Percentiles rank a stretch among this genome's conserved stretches.
These are phyloP conservation scores for Epinephelus coioides DNA, from an alignment of 2,797 vertebrate genomes.

Conservation along the genomic window DNA sequence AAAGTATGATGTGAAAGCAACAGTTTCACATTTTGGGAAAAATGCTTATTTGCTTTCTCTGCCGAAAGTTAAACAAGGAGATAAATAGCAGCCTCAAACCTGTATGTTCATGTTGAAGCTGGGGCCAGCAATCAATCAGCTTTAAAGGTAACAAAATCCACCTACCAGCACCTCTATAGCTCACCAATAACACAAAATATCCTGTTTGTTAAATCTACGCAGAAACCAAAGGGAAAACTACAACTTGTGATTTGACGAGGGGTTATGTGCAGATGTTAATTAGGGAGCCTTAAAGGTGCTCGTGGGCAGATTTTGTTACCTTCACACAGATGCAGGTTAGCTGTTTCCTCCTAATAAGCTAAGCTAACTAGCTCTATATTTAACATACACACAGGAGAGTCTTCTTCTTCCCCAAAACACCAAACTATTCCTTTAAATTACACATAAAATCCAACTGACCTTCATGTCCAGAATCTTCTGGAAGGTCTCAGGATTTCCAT, in stretches of 20 bases:
- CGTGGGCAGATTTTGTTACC: not conserved
- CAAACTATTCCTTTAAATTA: not conserved
- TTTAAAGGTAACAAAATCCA: not conserved
- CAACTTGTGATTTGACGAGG: not conserved
- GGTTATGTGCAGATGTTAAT: not conserved
- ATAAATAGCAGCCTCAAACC: not conserved
- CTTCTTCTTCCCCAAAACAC: not conserved
- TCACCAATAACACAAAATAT: not conserved
- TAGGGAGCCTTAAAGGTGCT: not conserved
- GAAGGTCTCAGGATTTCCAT: conserved; percentile 98
- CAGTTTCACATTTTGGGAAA: not conserved
- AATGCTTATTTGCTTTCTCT: not conserved
- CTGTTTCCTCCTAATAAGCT: not conserved
- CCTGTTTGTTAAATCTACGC: not conserved
- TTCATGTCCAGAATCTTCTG: conserved; percentile 99
- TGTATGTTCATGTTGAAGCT: not conserved
- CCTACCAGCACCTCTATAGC: no score
- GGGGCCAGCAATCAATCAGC: not conserved
- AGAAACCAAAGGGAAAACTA: not conserved
- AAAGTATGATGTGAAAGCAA: not conserved
- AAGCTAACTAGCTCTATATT: conserved; percentile 2
- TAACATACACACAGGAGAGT: not conserved
- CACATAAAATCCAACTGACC: conserved; percentile 78
- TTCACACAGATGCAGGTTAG: not conserved
- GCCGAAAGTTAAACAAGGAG: not conserved